Base-by-base conservation (phyloP, 2,113 vertebrate species). In the Peromyscus maniculatus region DNA sequence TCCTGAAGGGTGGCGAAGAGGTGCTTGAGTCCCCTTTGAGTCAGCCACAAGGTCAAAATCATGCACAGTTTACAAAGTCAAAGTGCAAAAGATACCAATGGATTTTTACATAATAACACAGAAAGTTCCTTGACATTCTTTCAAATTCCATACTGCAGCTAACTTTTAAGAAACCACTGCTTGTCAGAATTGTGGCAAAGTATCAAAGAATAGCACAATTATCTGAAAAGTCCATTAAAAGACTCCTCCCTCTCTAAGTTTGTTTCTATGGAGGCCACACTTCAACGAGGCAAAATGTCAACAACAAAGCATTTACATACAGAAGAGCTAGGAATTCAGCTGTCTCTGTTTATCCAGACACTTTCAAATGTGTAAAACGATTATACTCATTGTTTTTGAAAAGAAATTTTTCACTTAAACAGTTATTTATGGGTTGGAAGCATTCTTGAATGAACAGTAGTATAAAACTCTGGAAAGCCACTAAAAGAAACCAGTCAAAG, bases 141-240 rank as follows among this genome's bases (percentile, higher is more conserved):
- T 94, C 59, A 92, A 95, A 95, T 46, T 91, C 59, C 46, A 22
- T 59, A 43, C 57, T 59, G 86, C 31, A 71, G 67, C 67, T 89
- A 95, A 91, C 46, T 33, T 71, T 96, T 93, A 78, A 82, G 19
- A 82, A 57, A 57, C 52, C 78, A n/a, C 19, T 69, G 55, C 33
- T 39, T 59, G 55, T 89, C 43, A 66, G 43, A 77, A 28, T n/a
- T 80, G 28, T 13, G 26, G 33, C 43, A 69, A 26, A 87, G 21
- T 71, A 92, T 28, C 39, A 90, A 94, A n/a, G 28, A 94, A 62
- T n/a, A 93, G 39, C 33, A 93, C 19, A 93, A 52, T 93, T 82
- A 91, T 77, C 22, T 83, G 33, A 87, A 90, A 94, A 86, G 79
- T n/a, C 24, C 64, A 79, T 94, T 92, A 90, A 96, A 91, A 91